These are phyloP conservation scores for Panthera tigris DNA, from an alignment of 2,113 vertebrate species.

Conservation along the genomic window DNA sequence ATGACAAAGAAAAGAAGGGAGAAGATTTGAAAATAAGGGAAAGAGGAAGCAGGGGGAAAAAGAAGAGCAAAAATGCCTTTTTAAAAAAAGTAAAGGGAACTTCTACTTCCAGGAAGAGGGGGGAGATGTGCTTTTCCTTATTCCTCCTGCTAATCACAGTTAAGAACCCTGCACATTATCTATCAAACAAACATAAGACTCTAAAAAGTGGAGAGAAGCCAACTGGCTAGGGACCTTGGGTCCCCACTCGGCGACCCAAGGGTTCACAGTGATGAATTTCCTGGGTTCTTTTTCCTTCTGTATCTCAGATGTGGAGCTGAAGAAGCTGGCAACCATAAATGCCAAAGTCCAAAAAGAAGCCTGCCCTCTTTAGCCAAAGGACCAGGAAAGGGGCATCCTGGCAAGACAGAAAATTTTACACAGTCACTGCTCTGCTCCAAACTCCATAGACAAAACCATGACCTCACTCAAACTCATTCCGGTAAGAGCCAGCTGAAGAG, in stretches of 20 bases:
- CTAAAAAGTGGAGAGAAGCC: background rate
- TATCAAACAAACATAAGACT: no score
- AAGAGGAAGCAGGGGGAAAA: background rate
- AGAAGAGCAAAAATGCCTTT: background rate
- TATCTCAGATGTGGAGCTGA: background rate
- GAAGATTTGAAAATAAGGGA: background rate
- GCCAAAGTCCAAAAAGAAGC: background rate
- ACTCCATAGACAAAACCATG: background rate
- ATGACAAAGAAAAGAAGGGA: background rate
- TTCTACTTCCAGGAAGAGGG: no score
- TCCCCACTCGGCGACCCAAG: background rate
- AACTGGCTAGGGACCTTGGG: no score
- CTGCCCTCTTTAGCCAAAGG: background rate
- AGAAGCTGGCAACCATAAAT: background rate
- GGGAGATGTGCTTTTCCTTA: background rate
- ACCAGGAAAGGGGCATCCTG: background rate
- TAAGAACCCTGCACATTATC: background rate
- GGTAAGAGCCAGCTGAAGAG: background rate
- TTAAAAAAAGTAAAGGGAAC: background rate
- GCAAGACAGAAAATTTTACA: background rate
- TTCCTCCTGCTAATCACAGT: background rate
- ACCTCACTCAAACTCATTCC: background rate
- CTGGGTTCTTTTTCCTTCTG: background rate
- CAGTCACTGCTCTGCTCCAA: background rate
- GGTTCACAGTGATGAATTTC: background rate